Conservation (phyloP, 2,797 vertebrate species). For the Phaenicophaeus curvirostris region DNA sequence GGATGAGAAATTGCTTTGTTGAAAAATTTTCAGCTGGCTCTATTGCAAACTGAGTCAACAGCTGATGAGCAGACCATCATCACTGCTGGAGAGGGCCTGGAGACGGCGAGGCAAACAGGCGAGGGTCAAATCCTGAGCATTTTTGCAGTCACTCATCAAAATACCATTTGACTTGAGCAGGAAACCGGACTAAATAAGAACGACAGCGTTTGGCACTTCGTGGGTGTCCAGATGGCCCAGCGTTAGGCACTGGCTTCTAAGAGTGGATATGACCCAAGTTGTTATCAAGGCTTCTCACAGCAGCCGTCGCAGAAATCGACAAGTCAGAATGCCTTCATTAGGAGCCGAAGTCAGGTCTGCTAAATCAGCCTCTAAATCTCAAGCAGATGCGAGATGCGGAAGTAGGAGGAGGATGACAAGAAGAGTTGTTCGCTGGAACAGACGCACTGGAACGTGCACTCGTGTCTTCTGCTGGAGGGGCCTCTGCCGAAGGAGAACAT, state of each 20-base stretch:
- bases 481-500: not conserved
- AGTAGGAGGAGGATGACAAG: not conserved
- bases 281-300: not conserved
- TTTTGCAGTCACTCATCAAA: slow-evolving; percentile 1
- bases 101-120: not conserved
- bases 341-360: slow-evolving; percentile 11
- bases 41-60: slow-evolving; percentile 23
- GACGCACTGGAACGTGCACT: not conserved
- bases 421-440: not conserved
- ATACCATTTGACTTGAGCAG: not conserved
- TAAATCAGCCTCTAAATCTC: slow-evolving; percentile 25
- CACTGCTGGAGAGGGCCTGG: slow-evolving; percentile 28
- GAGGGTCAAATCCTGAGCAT: not conserved
- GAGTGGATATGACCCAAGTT: not conserved
- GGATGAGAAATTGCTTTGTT: slow-evolving; percentile 36
- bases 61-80: slow-evolving; percentile 36
- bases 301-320: slow-evolving; percentile 21
- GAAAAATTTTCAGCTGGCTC: slow-evolving; percentile 66
- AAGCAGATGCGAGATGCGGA: slow-evolving; percentile 9
- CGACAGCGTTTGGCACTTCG: not conserved
- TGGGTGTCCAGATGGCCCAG: slow-evolving; percentile 21
- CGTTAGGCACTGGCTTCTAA: not conserved
- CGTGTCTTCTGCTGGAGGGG: not conserved
- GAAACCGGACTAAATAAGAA: not conserved
- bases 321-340: not conserved